Conservation (phyloP, 2,113 vertebrate genomes). For the Nesogale talazaci region DNA sequence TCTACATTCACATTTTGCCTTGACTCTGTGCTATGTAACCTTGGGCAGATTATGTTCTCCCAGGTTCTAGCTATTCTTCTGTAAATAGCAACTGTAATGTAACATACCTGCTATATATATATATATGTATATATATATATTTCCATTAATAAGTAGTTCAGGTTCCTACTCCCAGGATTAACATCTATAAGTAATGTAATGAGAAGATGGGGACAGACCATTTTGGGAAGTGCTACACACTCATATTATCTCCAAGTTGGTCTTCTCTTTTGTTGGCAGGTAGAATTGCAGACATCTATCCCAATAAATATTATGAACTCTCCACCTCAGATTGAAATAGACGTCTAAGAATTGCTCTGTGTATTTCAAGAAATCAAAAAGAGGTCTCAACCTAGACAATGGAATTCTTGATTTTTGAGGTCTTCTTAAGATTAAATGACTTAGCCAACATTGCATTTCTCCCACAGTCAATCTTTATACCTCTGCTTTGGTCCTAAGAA, state of each 20-base stretch:
- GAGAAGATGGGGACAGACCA: not conserved
- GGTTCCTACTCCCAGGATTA: not conserved
- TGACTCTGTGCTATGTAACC: not conserved
- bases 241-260: not conserved
- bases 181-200: not conserved
- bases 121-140: no score
- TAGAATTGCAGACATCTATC: conserved; percentile 62
- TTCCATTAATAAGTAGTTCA: not conserved
- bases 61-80: not conserved
- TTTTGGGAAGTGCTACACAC: no score
- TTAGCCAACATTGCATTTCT: not conserved
- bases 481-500: not conserved
- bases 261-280: conserved; percentile 26
- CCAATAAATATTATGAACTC: conserved; percentile 21
- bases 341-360: conserved; percentile 15
- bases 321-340: conserved; percentile 36
- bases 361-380: conserved; percentile 35
- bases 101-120: not conserved
- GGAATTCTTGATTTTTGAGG: not conserved
- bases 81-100: conserved; percentile 3
- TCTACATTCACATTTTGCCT: not conserved
- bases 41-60: not conserved
- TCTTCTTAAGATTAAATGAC: conserved; percentile 10
- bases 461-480: not conserved
- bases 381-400: not conserved